These are phyloP conservation scores for Sinocyclocheilus rhinocerous DNA, from an alignment of 2,113 vertebrate species.

Conservation along the genomic window DNA sequence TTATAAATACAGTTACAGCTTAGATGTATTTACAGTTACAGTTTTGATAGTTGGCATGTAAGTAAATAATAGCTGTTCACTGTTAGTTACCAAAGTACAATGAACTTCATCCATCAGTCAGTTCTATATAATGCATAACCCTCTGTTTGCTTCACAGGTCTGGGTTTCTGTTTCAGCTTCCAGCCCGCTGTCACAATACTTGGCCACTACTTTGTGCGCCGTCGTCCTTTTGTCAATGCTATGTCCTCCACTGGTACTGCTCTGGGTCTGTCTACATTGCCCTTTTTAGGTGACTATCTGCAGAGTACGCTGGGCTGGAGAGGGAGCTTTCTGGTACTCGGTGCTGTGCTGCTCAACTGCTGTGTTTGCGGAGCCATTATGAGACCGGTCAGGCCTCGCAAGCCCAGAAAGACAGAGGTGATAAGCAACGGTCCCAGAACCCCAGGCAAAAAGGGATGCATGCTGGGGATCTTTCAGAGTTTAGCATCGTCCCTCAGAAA, in stretches of 20 bases:
- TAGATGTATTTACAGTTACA: background rate
- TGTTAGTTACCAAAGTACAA: background rate
- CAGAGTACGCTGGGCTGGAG: constrained; percentile 87
- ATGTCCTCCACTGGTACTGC: constrained; percentile 86
- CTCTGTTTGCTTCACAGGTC: constrained; percentile 70
- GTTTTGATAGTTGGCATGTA: background rate
- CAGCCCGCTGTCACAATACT: constrained; percentile 86
- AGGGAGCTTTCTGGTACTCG: constrained; percentile 88
- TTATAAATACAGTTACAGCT: background rate
- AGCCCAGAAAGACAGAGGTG: constrained; percentile 52
- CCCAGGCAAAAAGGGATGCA: background rate
- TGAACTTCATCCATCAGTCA: background rate
- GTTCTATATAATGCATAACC: background rate
- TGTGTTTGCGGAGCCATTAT: constrained; percentile 90
- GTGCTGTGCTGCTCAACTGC: constrained; percentile 87
- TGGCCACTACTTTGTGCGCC: constrained; percentile 87
- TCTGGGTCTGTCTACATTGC: constrained; percentile 84
- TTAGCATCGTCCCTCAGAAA: constrained; percentile 62
- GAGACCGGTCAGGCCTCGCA: constrained; percentile 79
- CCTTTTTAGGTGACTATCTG: constrained; percentile 82
- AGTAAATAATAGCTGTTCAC: background rate
- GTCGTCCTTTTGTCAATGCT: constrained; percentile 83
- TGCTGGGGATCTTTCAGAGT: constrained; percentile 8
- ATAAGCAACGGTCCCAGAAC: constrained; percentile 56
- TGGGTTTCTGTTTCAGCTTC: constrained; percentile 91